Evolutionary conservation across 1,140 invertebrate genomes (phyloP).

Genomic region (Drosophila pallidifrons): DNA sequence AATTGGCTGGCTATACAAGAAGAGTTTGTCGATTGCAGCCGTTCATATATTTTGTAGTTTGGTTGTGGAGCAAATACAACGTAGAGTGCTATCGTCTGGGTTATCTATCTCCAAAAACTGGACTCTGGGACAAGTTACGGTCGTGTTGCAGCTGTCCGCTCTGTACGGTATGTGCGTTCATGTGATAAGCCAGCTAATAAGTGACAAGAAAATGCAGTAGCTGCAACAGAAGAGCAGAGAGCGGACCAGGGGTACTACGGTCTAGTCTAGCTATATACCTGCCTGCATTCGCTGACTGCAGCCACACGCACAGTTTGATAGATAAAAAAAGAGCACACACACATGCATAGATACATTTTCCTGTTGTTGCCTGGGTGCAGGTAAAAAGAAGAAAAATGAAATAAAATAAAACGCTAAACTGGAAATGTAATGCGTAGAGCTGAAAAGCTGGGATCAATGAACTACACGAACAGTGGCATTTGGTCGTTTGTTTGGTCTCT

Average conservation of each 20-base stretch:
- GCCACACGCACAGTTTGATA: constrained; percentile 25
- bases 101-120: constrained; percentile 41
- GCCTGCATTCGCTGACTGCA: constrained; percentile 47
- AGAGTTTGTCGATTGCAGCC: not conserved
- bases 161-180: not conserved
- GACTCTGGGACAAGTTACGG: constrained; percentile 13
- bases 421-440: constrained; percentile 79
- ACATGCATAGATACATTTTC: constrained; percentile 65
- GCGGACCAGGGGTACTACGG: not conserved
- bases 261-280: constrained; percentile 36
- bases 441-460: constrained; percentile 77
- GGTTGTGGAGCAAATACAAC: constrained; percentile 5
- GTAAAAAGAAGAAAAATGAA: constrained; percentile 62
- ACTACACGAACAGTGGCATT: constrained; percentile 53
- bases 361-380: constrained; percentile 63
- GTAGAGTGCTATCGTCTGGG: not conserved
- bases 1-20: constrained; percentile 23
- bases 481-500: constrained; percentile 6
- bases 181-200: constrained; percentile 72
- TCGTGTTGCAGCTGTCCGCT: constrained; percentile 6
- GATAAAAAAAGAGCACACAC: constrained; percentile 65
- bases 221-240: constrained; percentile 2
- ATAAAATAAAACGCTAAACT: constrained; percentile 77
- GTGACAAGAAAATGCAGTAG: constrained; percentile 65
- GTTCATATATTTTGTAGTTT: constrained; percentile 26